These are phyloP conservation scores for Sinopyrophorus schimmeli DNA, from an alignment of 2,888 invertebrate species.

Conservation along the genomic window DNA sequence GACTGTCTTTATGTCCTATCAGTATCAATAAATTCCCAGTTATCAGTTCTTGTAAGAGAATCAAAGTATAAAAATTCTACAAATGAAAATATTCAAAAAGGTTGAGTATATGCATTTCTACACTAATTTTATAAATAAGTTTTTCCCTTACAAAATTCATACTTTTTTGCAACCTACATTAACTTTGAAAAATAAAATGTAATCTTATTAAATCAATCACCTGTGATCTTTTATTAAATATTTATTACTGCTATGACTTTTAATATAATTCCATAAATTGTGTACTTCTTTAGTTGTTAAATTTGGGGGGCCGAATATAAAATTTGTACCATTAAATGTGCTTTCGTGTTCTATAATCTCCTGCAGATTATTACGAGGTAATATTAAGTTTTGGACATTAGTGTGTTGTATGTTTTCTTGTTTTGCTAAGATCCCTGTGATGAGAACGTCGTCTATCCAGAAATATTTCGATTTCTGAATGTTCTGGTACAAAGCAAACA, in stretches of 20 bases:
- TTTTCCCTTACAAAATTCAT: too few relatives aligned
- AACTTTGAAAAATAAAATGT: too few relatives aligned
- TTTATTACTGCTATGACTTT: constrained; percentile 39
- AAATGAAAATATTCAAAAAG: too few relatives aligned
- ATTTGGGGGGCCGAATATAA: constrained; percentile 62
- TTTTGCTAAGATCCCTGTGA: constrained; percentile 66
- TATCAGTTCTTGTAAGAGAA: too few relatives aligned
- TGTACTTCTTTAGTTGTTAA: constrained; percentile 56
- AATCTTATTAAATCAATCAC: constrained; percentile 6
- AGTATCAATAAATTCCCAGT: too few relatives aligned
- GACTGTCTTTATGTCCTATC: too few relatives aligned
- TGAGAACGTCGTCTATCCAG: constrained; percentile 75
- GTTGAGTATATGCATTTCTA: too few relatives aligned
- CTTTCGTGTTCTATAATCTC: constrained; percentile 14
- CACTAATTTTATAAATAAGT: too few relatives aligned
- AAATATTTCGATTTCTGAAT: constrained; percentile 65
- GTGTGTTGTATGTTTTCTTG: constrained; percentile 62
- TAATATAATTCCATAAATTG: constrained; percentile 57
- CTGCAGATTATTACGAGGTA: constrained; percentile 3
- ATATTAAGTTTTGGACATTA: constrained; percentile 45
- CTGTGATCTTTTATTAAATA: constrained; percentile 32
- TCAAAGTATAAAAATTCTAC: too few relatives aligned
- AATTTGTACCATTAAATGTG: constrained; percentile 45
- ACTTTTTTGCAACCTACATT: too few relatives aligned
- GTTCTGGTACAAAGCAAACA: constrained; percentile 58